Conservation (phyloP, 30 jellyfish, hydroid and myxozoan species). For the Turritopsis rubra region DNA sequence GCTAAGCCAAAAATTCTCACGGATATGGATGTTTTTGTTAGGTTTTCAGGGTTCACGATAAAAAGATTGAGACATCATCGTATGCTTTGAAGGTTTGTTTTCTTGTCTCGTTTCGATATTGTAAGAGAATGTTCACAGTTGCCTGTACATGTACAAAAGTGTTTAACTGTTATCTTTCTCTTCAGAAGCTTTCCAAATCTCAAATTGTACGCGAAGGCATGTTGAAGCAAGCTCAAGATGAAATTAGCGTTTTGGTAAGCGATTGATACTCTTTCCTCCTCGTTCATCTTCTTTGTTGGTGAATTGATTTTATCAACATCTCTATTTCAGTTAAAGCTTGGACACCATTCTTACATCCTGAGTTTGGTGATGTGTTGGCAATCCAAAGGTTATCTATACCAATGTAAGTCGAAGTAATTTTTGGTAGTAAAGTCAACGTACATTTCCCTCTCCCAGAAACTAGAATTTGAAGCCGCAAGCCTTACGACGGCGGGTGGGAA, state of each 20-base stretch:
- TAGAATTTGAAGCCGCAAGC: too few species aligned
- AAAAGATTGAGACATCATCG: too few species aligned
- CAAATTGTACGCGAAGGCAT: neutral
- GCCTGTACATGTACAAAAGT: too few species aligned
- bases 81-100: too few species aligned
- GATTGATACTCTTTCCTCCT: neutral
- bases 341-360: neutral
- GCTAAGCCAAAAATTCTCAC: too few species aligned
- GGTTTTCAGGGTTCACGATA: too few species aligned
- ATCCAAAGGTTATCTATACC: neutral
- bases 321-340: neutral
- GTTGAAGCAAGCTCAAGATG: constrained; percentile 13
- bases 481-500: too few species aligned
- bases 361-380: constrained; percentile 9
- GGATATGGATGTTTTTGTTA: too few species aligned
- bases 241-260: neutral
- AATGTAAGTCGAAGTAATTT: neutral
- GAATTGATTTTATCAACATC: neutral
- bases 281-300: neutral
- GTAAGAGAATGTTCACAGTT: too few species aligned
- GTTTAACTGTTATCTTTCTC: neutral
- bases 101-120: too few species aligned
- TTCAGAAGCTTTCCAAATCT: neutral
- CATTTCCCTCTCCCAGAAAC: too few species aligned
- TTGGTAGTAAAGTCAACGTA: too few species aligned